Evolutionary conservation across 2,888 invertebrate genomes (phyloP).

Genomic region (Melolontha melolontha): DNA sequence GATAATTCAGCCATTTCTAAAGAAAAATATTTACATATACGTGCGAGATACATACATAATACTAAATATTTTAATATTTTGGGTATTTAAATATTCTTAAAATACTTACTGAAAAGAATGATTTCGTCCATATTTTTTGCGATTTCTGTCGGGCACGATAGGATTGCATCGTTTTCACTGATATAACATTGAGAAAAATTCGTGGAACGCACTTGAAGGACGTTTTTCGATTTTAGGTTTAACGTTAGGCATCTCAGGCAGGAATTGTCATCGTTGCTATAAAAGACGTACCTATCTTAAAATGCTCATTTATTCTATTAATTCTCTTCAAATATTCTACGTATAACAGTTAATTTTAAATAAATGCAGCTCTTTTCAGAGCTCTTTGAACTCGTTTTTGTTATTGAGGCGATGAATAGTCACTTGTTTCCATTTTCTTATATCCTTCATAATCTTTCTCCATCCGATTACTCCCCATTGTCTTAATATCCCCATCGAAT

Average conservation of each 20-base stretch:
- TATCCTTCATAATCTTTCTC: no score
- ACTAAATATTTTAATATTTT: not conserved
- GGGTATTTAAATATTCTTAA: not conserved
- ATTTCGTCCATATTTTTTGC: constrained; percentile 64
- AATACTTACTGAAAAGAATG: constrained; percentile 72
- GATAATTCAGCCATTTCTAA: constrained; percentile 69
- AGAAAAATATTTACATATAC: constrained; percentile 24
- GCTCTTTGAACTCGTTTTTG: no score
- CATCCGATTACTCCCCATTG: no score
- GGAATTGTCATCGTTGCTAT: constrained; percentile 68
- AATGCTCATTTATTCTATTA: no score
- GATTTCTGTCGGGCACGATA: constrained; percentile 69
- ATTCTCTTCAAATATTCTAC: no score
- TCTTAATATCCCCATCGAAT: no score
- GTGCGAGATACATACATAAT: constrained; percentile 36
- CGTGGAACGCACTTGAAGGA: constrained; percentile 72
- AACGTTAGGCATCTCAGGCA: constrained; percentile 74
- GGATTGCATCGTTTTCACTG: constrained; percentile 70
- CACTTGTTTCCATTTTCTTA: no score
- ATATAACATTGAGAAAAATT: constrained; percentile 72
- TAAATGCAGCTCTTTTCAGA: no score
- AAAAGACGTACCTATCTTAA: no score
- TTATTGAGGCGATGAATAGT: no score
- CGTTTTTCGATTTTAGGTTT: constrained; percentile 70
- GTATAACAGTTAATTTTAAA: no score